Evolutionary conservation across 92 coral and sea anemone genomes (phyloP), one percentile per base, ranked within the genome.

Genomic region (Palythoa heliodiscus): DNA sequence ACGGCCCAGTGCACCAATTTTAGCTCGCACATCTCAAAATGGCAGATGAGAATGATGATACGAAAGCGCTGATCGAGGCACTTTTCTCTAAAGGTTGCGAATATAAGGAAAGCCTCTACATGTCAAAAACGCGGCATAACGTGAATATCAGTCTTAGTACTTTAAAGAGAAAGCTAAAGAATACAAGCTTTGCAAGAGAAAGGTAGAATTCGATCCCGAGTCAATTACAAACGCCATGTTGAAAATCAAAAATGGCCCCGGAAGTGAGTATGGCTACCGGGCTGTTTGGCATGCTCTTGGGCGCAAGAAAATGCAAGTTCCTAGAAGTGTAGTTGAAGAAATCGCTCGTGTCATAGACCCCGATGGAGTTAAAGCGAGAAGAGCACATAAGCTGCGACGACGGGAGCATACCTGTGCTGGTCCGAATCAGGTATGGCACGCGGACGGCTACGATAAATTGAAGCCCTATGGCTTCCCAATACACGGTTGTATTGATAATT

Each of bases 211-310:
- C 74, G 68, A 70, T 71, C 89, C 40, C 68, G 7, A 4, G 38
- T 61, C 16, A 54, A 37, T 12, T 20, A 29, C 67, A 87, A 22
- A 50, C 66, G 68, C 75, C 75, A 60, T 74, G 39, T 50, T 82
- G 52, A 71, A 87, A 75, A 73, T 82, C 52, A 82, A 50, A 17
- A 75, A 82, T 61, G 90, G 83, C 63, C 90, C 87, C 60, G 87
- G 87, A 66, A 37, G 87, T 82, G 48, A 87, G 76, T 14, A 54
- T 37, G 87, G 87, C 78, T 88, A 88, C 82, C 63, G 76, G 75
- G 76, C 87, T 83, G 70, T 83, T 61, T 82, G 90, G 72, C 90
- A 52, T 64, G 70, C 84, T 53, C 87, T 75, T n/a, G 78, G 82
- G 54, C 66, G 75, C 57, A 50, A 50, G 15, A 53, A 61, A 61